Evolutionary conservation across 1,140 invertebrate species (phyloP), one percentile per base, ranked within the genome.

Genomic region (Liolophura sinensis): DNA sequence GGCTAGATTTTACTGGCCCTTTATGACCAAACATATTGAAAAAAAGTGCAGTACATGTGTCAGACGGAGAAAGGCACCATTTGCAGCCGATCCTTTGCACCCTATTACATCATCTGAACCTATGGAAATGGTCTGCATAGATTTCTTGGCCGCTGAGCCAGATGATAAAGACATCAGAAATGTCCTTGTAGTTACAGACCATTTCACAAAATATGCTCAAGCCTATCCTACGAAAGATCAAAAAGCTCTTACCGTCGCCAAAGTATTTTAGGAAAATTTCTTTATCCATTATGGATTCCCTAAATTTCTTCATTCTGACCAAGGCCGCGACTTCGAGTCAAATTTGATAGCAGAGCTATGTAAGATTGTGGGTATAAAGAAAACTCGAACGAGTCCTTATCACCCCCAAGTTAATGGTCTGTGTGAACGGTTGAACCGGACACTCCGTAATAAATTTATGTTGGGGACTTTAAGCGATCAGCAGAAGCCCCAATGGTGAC

Each of bases 381-480:
- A 71, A 56, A 62, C 59, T 5, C 27, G 64, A n/a, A 74, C 70
- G 12, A 73, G 66, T 4, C 69, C 72, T 4, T 71, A 73, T 55
- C 67, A 73, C 57, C 72, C 72, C 12, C 57, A 71, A 25, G 69
- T 66, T 7, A 73, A 71, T 46, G 65, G 54, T 18, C 69, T 71
- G 57, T 66, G 65, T 54, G 69, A 73, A 54, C 51, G 65, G 27
- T 71, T 68, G 22, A 72, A 72, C 47, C 59, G 70, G 18, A 65
- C 67, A 5, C 52, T 72, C 0, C 69, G n/a, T n/a, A n/a, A n/a
- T n/a, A n/a, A n/a, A n/a, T n/a, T n/a, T n/a, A 71, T 67, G 60
- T 48, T 68, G 12, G 69, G 65, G 18, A 67, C 65, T 18, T 40
- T 71, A 11, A 25, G 50, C 16, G 49, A 16, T 18, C 20, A 60